A percentile compares a stretch with the other conserved stretches of the same genome.
phyloP scores from a whole-genome alignment of 1,140 invertebrate species.

The Caenorhabditis inopinata region DNA sequence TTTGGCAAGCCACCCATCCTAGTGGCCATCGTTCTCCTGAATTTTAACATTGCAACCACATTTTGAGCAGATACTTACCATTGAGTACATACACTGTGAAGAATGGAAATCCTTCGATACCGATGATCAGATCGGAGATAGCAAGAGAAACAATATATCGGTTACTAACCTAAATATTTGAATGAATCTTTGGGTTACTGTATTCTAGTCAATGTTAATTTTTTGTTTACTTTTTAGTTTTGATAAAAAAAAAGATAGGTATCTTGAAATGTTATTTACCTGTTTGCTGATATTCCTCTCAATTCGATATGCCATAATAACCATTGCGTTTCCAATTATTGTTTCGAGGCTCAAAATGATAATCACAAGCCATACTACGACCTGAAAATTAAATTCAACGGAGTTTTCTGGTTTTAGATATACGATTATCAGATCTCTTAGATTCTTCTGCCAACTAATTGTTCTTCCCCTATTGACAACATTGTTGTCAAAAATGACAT shows the following conservation, averaged over 20 bases:
- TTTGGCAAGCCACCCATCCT: constrained; percentile 89
- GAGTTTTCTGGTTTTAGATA: neutral
- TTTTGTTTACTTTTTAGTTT: too few relatives aligned
- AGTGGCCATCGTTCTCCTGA: constrained; percentile 92
- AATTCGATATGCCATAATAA: constrained; percentile 78
- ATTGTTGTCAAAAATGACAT: too few relatives aligned
- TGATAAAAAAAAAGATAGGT: too few relatives aligned
- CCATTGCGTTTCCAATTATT: constrained; percentile 93
- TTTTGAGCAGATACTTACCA: constrained; percentile 44
- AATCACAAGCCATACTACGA: constrained; percentile 85
- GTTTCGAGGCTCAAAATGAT: constrained; percentile 86
- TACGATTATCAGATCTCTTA: constrained; percentile 24
- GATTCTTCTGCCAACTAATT: too few relatives aligned
- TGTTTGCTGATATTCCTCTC: constrained; percentile 65
- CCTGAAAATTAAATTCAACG: constrained; percentile 67
- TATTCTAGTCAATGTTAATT: too few relatives aligned
- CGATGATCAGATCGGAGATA: constrained; percentile 95
- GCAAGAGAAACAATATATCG: constrained; percentile 98
- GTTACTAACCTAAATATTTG: constrained; percentile 98
- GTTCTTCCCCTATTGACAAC: too few relatives aligned
- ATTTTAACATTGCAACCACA: constrained; percentile 70
- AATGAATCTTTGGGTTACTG: too few relatives aligned
- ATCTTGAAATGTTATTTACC: constrained; percentile 44
- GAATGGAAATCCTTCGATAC: constrained; percentile 74
- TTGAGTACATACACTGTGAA: constrained; percentile 72